phyloP scores from a whole-genome alignment of 2,797 vertebrate species.

The Acanthurus leucopareius region DNA sequence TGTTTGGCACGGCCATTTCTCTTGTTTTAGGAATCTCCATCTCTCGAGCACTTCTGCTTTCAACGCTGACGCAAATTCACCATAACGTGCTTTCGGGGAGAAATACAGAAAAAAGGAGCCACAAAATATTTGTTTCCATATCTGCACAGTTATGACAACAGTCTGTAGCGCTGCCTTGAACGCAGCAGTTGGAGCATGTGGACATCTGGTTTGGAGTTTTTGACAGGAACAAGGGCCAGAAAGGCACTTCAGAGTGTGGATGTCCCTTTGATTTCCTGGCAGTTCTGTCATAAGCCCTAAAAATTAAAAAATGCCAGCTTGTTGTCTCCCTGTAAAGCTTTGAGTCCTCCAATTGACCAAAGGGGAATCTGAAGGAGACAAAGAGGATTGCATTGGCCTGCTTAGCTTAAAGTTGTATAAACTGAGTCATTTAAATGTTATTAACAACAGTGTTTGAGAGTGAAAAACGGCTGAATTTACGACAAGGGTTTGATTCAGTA shows the following conservation, averaged over 20 bases:
- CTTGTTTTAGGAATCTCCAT: conserved; percentile 2
- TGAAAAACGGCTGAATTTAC: too few species aligned
- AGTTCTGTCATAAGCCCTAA: conserved; percentile 61
- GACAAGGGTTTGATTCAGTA: not conserved
- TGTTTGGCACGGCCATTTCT: conserved; percentile 29
- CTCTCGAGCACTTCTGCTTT: conserved; percentile 29
- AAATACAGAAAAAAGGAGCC: conserved; percentile 51
- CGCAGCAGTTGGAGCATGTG: conserved; percentile 39
- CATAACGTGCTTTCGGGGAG: conserved; percentile 29
- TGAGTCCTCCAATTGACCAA: conserved; percentile 62
- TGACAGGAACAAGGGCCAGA: conserved; percentile 65
- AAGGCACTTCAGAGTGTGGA: conserved; percentile 83
- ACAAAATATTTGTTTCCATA: conserved; percentile 48
- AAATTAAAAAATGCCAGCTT: conserved; percentile 59
- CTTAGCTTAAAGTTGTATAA: not conserved
- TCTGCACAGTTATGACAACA: conserved; percentile 29
- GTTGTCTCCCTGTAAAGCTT: conserved; percentile 54
- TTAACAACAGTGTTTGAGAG: not conserved
- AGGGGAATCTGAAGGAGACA: conserved; percentile 67
- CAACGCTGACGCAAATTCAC: conserved; percentile 35
- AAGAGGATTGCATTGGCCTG: not conserved
- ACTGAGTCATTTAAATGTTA: not conserved
- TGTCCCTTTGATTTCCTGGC: conserved; percentile 72
- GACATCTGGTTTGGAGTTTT: conserved; percentile 71
- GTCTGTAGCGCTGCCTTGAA: conserved; percentile 38